A percentile compares a stretch with the other conserved stretches of the same genome.
phyloP scores from a whole-genome alignment of 2,888 invertebrate genomes.

The Strigamia crassipes region DNA sequence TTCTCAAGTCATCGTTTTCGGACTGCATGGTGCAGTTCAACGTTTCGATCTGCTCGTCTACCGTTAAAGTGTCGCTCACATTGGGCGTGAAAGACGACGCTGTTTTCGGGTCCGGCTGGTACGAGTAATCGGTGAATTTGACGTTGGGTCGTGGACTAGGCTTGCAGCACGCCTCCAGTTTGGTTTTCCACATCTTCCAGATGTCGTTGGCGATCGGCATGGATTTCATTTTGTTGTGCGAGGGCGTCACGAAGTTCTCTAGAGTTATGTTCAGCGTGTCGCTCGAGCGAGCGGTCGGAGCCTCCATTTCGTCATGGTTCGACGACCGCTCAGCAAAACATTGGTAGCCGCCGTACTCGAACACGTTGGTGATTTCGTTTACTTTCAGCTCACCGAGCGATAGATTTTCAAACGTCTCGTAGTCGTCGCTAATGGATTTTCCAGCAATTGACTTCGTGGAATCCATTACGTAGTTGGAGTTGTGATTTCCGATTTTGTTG shows the following conservation, averaged over 20 bases:
- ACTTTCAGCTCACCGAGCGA: background rate
- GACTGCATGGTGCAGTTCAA: background rate
- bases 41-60: background rate
- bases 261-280: background rate
- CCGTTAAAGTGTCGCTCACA: too few species aligned
- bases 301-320: background rate
- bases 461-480: background rate
- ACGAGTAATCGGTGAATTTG: background rate
- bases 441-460: too few species aligned
- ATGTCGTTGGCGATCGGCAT: background rate
- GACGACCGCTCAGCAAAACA: background rate
- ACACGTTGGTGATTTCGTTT: background rate
- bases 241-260: background rate
- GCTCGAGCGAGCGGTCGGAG: background rate
- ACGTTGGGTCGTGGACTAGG: background rate
- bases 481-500: background rate
- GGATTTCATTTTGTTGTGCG: background rate
- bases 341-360: background rate
- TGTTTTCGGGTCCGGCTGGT: background rate
- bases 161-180: background rate
- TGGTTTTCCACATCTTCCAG: constrained; percentile 5
- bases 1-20: background rate
- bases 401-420: too few species aligned
- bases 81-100: background rate
- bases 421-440: too few species aligned